These are phyloP conservation scores for Adelges cooleyi DNA, from an alignment of 1,140 invertebrate species.

Conservation along the genomic window DNA sequence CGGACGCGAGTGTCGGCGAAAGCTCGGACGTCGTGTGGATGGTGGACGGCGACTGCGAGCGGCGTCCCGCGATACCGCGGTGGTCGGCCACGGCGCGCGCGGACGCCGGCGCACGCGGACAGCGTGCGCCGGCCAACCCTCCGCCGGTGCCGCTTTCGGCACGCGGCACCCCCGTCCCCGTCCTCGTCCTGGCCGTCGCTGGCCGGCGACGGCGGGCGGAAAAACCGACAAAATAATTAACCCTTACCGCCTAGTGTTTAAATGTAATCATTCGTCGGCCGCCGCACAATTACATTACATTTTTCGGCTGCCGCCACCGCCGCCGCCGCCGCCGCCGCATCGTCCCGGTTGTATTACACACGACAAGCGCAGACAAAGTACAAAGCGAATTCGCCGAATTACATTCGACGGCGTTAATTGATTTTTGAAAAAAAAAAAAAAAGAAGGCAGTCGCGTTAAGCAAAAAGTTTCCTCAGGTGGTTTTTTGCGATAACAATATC, in stretches of 20 bases:
- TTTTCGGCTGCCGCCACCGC: background rate
- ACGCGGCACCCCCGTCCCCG: too few species aligned
- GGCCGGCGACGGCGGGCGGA: background rate
- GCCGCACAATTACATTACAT: too few species aligned
- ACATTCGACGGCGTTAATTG: too few species aligned
- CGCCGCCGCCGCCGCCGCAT: too few species aligned
- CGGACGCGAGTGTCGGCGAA: slow-evolving; percentile 8
- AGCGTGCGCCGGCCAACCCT: background rate
- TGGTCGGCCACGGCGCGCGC: background rate
- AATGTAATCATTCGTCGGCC: background rate
- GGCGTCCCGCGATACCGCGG: background rate
- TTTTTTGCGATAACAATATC: too few species aligned
- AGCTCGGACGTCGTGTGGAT: background rate
- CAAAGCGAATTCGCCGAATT: too few species aligned
- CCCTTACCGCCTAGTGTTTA: background rate
- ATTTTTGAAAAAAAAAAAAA: too few species aligned
- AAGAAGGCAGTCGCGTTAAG: too few species aligned
- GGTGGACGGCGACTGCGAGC: background rate
- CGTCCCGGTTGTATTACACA: too few species aligned
- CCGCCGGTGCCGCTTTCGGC: background rate
- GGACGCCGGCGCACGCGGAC: background rate
- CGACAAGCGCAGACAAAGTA: too few species aligned
- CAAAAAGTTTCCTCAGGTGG: too few species aligned
- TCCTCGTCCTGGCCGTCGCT: too few species aligned
- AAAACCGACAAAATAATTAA: slow-evolving; percentile 23